Evolutionary conservation across 2,113 vertebrate genomes (phyloP).

Genomic region (Conger conger): DNA sequence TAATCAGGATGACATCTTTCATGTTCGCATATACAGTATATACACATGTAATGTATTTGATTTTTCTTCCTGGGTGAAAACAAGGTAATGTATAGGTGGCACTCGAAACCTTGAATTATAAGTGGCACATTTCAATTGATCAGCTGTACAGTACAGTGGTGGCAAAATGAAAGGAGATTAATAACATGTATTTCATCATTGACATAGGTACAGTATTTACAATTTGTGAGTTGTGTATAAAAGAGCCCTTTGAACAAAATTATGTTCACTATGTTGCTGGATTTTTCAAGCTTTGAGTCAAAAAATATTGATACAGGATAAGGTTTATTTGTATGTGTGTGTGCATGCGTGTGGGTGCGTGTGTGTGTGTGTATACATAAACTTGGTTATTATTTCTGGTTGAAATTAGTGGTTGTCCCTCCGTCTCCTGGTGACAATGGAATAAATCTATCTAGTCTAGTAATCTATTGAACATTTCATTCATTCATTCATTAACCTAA

Average conservation of each 20-base stretch:
- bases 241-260: background rate
- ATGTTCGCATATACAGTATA: too few species aligned
- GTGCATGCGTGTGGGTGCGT: background rate
- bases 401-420: too few species aligned
- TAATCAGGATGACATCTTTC: too few species aligned
- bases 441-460: too few species aligned
- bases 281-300: too few species aligned
- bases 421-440: too few species aligned
- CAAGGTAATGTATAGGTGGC: background rate
- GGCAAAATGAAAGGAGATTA: background rate
- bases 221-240: background rate
- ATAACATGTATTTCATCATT: background rate
- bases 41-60: background rate
- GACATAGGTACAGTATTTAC: background rate
- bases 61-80: background rate
- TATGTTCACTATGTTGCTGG: background rate
- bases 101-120: background rate
- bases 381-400: background rate
- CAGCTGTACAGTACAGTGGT: background rate
- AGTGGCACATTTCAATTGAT: background rate
- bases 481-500: too few species aligned
- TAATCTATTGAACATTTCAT: too few species aligned
- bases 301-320: background rate
- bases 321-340: constrained; percentile 6
- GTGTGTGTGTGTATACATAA: background rate